A percentile compares a stretch with the other conserved stretches of the same genome.
phyloP scores from a whole-genome alignment of 2,888 invertebrate species.

The Halictus quadricinctus region DNA sequence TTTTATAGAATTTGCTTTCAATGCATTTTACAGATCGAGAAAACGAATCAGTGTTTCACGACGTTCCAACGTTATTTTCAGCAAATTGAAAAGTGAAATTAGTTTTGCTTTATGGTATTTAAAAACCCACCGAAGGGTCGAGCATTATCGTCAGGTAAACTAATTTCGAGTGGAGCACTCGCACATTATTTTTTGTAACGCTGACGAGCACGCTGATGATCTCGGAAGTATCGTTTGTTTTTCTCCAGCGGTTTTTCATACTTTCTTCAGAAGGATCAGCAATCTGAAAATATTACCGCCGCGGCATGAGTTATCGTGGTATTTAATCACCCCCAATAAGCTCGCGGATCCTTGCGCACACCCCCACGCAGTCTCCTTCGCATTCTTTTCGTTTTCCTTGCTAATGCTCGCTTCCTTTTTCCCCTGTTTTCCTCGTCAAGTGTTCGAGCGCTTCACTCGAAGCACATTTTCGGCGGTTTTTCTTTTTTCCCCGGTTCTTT shows the following conservation, averaged over 20 bases:
- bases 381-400: slow-evolving; percentile 30
- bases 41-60: no score
- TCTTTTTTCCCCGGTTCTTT: slow-evolving; percentile 8
- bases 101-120: no score
- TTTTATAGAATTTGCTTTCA: neutral
- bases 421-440: slow-evolving; percentile 15
- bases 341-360: slow-evolving; percentile 60
- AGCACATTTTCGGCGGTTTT: slow-evolving; percentile 48
- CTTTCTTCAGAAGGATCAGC: slow-evolving; percentile 66
- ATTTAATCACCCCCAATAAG: slow-evolving; percentile 79
- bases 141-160: no score
- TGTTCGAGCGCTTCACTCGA: slow-evolving; percentile 12
- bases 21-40: no score
- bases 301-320: slow-evolving; percentile 76
- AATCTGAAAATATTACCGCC: slow-evolving; percentile 77
- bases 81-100: no score
- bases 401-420: slow-evolving; percentile 35
- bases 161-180: neutral
- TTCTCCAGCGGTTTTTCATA: neutral
- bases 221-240: neutral
- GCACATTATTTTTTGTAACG: neutral
- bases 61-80: no score
- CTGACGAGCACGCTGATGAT: neutral
- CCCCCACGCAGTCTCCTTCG: slow-evolving; percentile 3
- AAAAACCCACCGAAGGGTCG: no score